Conservation (phyloP, 2,888 invertebrate species). For the Himalopsyche anomala region DNA sequence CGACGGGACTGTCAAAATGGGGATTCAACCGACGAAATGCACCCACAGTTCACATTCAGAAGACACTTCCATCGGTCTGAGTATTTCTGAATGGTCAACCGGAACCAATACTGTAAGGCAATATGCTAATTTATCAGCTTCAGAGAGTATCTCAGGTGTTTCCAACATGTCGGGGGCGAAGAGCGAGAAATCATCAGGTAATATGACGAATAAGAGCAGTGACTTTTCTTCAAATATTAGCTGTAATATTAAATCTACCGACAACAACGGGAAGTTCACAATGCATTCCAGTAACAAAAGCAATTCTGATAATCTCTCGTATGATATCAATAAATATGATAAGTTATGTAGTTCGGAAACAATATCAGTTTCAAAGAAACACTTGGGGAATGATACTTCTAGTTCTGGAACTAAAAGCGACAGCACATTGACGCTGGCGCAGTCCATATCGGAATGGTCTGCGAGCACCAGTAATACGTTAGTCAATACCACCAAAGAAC, state of each 20-base stretch:
- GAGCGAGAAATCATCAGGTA: slow-evolving; percentile 78
- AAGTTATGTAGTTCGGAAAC: slow-evolving; percentile 80
- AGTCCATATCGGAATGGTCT: slow-evolving; percentile 90
- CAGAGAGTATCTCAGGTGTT: slow-evolving; percentile 78
- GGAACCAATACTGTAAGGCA: slow-evolving; percentile 90
- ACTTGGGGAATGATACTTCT: slow-evolving; percentile 74
- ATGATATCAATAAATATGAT: slow-evolving; percentile 77
- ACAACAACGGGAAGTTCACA: slow-evolving; percentile 70
- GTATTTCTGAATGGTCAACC: slow-evolving; percentile 92
- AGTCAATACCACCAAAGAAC: slow-evolving; percentile 79
- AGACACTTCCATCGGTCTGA: slow-evolving; percentile 90
- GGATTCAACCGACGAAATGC: slow-evolving; percentile 87
- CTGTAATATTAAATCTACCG: slow-evolving; percentile 75
- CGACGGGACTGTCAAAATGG: slow-evolving; percentile 89
- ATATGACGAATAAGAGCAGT: slow-evolving; percentile 75
- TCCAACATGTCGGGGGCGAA: slow-evolving; percentile 79
- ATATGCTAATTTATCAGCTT: slow-evolving; percentile 85
- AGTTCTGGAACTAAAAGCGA: slow-evolving; percentile 87
- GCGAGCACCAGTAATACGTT: slow-evolving; percentile 87
- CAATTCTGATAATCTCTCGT: slow-evolving; percentile 76
- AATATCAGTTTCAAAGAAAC: slow-evolving; percentile 73
- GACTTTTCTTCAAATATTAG: slow-evolving; percentile 77
- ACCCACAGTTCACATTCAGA: slow-evolving; percentile 91
- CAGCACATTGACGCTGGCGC: slow-evolving; percentile 85
- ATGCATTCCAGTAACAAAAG: slow-evolving; percentile 78